Evolutionary conservation across 2,888 invertebrate genomes (phyloP).

Genomic region (Mesoligia furuncula): DNA sequence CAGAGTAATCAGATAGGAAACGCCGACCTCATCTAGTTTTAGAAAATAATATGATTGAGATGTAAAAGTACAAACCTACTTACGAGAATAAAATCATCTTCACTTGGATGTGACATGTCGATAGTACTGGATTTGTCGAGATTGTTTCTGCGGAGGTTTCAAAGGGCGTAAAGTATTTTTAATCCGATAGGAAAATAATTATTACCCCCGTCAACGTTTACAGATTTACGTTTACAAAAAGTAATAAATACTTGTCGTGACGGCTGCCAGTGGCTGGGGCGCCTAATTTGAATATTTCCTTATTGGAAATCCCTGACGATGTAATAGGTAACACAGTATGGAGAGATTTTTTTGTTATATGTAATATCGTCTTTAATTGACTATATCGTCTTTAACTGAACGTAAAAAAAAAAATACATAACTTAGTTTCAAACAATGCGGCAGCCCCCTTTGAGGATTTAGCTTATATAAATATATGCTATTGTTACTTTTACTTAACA

Average conservation of each 20-base stretch:
- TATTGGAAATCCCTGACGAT: slow-evolving; percentile 18
- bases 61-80: too few species aligned
- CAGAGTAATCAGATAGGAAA: too few species aligned
- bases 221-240: slow-evolving; percentile 3
- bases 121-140: background rate
- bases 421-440: too few species aligned
- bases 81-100: background rate
- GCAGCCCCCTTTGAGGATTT: too few species aligned
- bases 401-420: too few species aligned
- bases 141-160: background rate
- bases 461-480: too few species aligned
- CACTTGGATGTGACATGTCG: background rate
- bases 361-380: background rate
- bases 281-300: slow-evolving; percentile 47
- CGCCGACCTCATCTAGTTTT: too few species aligned
- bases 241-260: slow-evolving; percentile 33
- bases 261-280: slow-evolving; percentile 12
- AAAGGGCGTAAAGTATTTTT: background rate
- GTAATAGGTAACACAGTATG: slow-evolving; percentile 6
- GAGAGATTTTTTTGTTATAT: background rate
- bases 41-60: too few species aligned
- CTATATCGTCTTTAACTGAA: too few species aligned
- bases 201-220: slow-evolving; percentile 4
- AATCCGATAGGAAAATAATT: slow-evolving; percentile 1
- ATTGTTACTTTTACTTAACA: too few species aligned